Evolutionary conservation across 2,888 invertebrate species (phyloP).

Genomic region (Aleiodes alternator): DNA sequence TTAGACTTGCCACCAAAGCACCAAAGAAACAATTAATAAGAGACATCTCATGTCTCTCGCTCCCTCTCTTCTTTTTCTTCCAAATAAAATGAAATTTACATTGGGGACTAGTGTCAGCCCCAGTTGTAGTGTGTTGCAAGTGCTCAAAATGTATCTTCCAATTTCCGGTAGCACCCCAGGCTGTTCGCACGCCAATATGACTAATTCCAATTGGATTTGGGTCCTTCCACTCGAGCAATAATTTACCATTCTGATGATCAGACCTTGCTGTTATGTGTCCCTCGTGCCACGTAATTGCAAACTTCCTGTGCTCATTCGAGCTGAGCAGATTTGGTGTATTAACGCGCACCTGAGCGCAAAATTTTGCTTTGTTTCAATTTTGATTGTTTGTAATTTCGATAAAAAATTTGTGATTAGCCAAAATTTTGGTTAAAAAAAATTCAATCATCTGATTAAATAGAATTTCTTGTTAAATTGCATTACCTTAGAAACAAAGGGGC

Average conservation of each 20-base stretch:
- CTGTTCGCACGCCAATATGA: constrained; percentile 81
- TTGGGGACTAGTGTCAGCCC: constrained; percentile 37
- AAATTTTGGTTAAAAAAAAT: constrained; percentile 24
- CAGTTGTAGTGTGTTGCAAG: constrained; percentile 51
- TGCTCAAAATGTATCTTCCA: constrained; percentile 78
- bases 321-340: constrained; percentile 79
- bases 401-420: neutral
- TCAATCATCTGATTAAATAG: constrained; percentile 12
- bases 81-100: constrained; percentile 45
- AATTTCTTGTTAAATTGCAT: neutral
- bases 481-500: too few relatives aligned
- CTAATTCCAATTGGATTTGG: constrained; percentile 79
- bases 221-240: constrained; percentile 80
- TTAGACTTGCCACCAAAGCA: constrained; percentile 27
- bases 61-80: neutral
- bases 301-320: constrained; percentile 78
- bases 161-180: constrained; percentile 81
- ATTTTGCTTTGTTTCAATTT: constrained; percentile 2
- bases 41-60: neutral
- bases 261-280: constrained; percentile 77
- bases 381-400: neutral
- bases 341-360: constrained; percentile 76
- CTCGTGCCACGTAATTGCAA: constrained; percentile 79
- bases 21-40: neutral
- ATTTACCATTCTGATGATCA: constrained; percentile 75